phyloP scores from a whole-genome alignment of 2,113 vertebrate genomes.

The Otocyon megalotis region DNA sequence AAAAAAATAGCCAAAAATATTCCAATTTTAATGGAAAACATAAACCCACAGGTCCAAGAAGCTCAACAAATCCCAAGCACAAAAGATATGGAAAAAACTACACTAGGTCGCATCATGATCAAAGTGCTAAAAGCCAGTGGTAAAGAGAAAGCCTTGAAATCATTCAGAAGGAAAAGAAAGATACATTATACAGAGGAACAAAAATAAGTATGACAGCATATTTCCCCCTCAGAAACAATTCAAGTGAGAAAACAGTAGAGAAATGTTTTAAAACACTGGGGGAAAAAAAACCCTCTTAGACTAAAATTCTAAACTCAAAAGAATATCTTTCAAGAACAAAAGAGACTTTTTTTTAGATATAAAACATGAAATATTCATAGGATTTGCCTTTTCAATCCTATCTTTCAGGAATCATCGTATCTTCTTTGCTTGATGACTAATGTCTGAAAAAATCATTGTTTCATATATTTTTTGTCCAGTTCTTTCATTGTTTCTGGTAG shows the following conservation, averaged over 20 bases:
- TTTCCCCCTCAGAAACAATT: neutral
- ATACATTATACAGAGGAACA: neutral
- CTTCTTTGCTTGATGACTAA: neutral
- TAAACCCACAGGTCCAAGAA: neutral
- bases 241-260: neutral
- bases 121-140: neutral
- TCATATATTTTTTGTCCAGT: neutral
- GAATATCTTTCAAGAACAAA: constrained; percentile 8
- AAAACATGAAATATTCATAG: neutral
- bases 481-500: neutral
- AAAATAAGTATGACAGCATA: neutral
- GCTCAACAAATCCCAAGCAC: neutral
- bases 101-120: neutral
- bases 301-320: constrained; percentile 3
- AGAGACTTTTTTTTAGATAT: neutral
- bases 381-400: neutral
- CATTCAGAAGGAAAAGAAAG: no score
- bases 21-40: neutral
- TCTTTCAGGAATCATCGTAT: neutral
- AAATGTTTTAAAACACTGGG: neutral
- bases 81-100: neutral
- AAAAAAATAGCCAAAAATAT: neutral
- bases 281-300: neutral
- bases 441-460: neutral
- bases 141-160: neutral